These are phyloP conservation scores for Portevinia maculata DNA, from an alignment of 2,888 invertebrate genomes.

Conservation along the genomic window DNA sequence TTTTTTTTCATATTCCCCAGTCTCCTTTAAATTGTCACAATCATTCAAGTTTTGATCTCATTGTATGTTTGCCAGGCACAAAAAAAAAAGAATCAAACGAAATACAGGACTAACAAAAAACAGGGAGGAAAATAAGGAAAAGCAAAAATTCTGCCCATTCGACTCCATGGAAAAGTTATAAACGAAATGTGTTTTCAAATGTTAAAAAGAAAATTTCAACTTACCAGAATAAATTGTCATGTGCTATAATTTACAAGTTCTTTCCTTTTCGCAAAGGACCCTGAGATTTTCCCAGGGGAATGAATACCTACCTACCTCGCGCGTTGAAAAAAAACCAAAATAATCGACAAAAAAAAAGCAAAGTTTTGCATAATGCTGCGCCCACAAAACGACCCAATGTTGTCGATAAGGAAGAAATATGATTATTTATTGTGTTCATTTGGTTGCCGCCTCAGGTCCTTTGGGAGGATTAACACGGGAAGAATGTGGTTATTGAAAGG, in stretches of 20 bases:
- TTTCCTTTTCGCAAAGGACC: background rate
- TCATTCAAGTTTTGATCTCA: constrained; percentile 64
- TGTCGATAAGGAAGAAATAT: constrained; percentile 66
- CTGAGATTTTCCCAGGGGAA: constrained; percentile 34
- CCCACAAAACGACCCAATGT: background rate
- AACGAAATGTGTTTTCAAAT: constrained; percentile 17
- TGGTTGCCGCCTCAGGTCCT: constrained; percentile 7
- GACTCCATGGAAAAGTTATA: constrained; percentile 37
- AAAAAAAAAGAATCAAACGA: background rate
- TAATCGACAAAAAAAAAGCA: constrained; percentile 17
- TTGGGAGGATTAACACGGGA: background rate
- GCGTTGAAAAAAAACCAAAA: background rate
- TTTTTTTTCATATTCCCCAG: constrained; percentile 17
- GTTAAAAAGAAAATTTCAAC: constrained; percentile 20
- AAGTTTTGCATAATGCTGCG: constrained; percentile 54
- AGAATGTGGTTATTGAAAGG: constrained; percentile 2
- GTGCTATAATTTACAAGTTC: constrained; percentile 58
- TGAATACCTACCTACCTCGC: background rate
- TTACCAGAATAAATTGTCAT: constrained; percentile 54
- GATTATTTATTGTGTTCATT: constrained; percentile 46
- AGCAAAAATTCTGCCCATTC: constrained; percentile 44
- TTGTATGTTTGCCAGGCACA: constrained; percentile 30
- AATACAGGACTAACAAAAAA: background rate
- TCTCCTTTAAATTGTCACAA: constrained; percentile 61
- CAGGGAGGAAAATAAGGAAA: constrained; percentile 31